Percentiles rank a stretch among this genome's conserved stretches.
Evolutionary conservation across 2,888 invertebrate genomes (phyloP).

Genomic region (Trisateles emortualis): DNA sequence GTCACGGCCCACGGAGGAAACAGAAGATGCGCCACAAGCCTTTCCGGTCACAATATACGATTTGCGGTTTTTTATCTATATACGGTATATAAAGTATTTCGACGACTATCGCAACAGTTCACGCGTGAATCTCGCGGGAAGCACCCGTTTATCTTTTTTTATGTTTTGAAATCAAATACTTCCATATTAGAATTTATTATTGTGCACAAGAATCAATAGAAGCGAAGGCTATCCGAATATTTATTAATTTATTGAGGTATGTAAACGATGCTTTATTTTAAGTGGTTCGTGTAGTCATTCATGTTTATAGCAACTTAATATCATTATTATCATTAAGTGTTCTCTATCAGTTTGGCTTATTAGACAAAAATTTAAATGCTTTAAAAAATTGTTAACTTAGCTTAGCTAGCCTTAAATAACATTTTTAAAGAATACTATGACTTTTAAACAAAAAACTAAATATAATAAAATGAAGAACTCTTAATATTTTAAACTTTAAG

Average conservation of each 20-base stretch:
- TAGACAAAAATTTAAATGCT: too few relatives aligned
- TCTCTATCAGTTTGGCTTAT: too few relatives aligned
- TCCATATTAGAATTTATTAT: background rate
- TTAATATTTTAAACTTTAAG: too few relatives aligned
- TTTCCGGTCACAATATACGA: constrained; percentile 35
- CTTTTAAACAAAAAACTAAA: too few relatives aligned
- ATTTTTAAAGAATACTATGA: too few relatives aligned
- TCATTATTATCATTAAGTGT: background rate
- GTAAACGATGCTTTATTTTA: background rate
- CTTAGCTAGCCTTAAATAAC: too few relatives aligned
- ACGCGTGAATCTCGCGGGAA: constrained; percentile 57
- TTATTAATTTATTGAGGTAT: background rate
- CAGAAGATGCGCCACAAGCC: constrained; percentile 35
- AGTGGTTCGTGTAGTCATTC: background rate
- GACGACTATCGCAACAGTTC: constrained; percentile 67
- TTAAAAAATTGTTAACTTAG: too few relatives aligned
- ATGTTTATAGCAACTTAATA: too few relatives aligned
- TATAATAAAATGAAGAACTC: too few relatives aligned
- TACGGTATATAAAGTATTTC: constrained; percentile 46
- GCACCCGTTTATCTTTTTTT: constrained; percentile 46
- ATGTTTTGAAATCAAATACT: background rate
- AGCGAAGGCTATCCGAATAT: background rate
- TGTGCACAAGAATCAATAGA: background rate
- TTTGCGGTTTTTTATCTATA: constrained; percentile 45
- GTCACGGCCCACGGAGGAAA: constrained; percentile 22